phyloP scores from a whole-genome alignment of 2,888 invertebrate species.

The Melangyna quadrimaculata region DNA sequence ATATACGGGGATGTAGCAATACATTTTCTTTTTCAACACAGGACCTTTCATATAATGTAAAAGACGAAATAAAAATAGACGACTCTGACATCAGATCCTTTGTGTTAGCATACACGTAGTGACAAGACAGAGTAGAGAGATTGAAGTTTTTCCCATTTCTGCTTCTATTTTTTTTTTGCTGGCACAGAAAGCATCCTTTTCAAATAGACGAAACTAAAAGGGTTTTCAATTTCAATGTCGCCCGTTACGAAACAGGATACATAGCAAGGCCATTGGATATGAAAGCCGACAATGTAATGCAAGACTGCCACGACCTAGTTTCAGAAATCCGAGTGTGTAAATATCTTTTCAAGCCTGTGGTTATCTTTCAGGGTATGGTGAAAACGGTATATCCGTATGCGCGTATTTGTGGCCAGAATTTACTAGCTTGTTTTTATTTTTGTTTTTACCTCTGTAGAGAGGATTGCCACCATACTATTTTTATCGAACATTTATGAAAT shows the following conservation, averaged over 20 bases:
- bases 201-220: constrained; percentile 60
- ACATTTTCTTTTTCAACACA: constrained; percentile 31
- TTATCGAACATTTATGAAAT: background rate
- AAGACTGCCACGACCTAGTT: constrained; percentile 65
- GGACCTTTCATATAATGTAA: constrained; percentile 46
- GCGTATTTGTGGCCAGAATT: constrained; percentile 46
- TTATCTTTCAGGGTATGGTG: constrained; percentile 40
- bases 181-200: constrained; percentile 44
- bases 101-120: constrained; percentile 38
- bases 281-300: constrained; percentile 60
- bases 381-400: constrained; percentile 10
- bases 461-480: background rate
- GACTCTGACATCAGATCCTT: constrained; percentile 46
- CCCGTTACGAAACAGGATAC: constrained; percentile 51
- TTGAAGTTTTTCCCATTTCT: constrained; percentile 15
- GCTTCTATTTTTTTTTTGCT: constrained; percentile 1
- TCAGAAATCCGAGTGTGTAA: constrained; percentile 59
- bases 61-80: constrained; percentile 59
- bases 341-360: constrained; percentile 66
- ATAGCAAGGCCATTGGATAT: constrained; percentile 60
- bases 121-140: constrained; percentile 30
- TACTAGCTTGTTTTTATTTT: constrained; percentile 24
- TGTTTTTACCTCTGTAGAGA: background rate
- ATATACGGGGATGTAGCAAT: constrained; percentile 12
- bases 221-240: constrained; percentile 70